These are phyloP conservation scores for Ischnus inquisitorius DNA, from an alignment of 2,888 invertebrate species.

Conservation along the genomic window DNA sequence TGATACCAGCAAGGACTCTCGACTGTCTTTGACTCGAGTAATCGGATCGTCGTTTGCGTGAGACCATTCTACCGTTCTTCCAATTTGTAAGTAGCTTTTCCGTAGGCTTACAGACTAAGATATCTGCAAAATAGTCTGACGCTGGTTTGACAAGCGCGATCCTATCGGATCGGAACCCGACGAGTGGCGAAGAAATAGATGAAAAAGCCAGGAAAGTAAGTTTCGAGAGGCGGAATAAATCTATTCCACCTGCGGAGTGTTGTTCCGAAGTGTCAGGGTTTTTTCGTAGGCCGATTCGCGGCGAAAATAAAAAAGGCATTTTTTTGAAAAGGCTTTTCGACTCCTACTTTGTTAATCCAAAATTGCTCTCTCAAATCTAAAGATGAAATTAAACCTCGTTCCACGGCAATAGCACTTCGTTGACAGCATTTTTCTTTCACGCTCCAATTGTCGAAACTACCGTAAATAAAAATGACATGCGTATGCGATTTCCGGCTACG, in stretches of 20 bases:
- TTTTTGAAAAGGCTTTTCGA: too few species aligned
- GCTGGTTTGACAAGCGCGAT: not conserved
- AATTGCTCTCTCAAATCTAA: too few species aligned
- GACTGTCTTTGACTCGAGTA: slow-evolving; percentile 29
- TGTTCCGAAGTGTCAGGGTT: too few species aligned
- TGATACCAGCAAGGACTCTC: slow-evolving; percentile 13
- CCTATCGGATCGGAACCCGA: not conserved
- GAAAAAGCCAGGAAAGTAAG: not conserved
- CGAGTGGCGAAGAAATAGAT: not conserved
- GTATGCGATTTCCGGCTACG: slow-evolving; percentile 1
- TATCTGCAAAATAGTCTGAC: not conserved
- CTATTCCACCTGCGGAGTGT: too few species aligned
- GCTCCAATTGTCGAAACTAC: not conserved
- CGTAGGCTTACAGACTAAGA: not conserved
- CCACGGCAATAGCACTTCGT: slow-evolving; percentile 18
- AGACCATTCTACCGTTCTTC: slow-evolving; percentile 15
- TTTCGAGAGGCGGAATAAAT: too few species aligned
- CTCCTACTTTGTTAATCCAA: too few species aligned
- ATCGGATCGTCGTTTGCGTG: slow-evolving; percentile 35
- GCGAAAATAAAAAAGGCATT: too few species aligned
- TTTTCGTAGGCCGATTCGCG: too few species aligned
- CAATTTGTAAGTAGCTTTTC: slow-evolving; percentile 27
- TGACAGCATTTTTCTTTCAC: not conserved
- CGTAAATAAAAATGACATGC: slow-evolving; percentile 25
- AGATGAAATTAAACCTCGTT: slow-evolving; percentile 13